phyloP scores from a whole-genome alignment of 2,888 invertebrate genomes.

The Willowsia nigromaculata region DNA sequence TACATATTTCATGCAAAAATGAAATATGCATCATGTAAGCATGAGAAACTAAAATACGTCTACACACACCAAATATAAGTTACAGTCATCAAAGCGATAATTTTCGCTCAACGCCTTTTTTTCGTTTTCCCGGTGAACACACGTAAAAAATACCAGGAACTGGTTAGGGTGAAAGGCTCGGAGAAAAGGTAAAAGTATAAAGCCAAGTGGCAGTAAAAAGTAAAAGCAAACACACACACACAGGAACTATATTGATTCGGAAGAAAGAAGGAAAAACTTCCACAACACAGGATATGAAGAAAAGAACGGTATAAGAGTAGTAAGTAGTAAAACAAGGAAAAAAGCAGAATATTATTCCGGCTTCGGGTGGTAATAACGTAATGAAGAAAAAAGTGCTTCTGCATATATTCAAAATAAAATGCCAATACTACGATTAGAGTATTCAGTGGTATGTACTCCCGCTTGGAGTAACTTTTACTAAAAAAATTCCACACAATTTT shows the following conservation, averaged over 20 bases:
- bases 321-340: constrained; percentile 42
- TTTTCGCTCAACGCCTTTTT: constrained; percentile 68
- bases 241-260: constrained; percentile 69
- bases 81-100: constrained; percentile 65
- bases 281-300: constrained; percentile 54
- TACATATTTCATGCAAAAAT: constrained; percentile 38
- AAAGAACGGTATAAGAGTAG: constrained; percentile 15
- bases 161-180: constrained; percentile 18
- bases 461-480: background rate
- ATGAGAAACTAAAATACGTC: background rate
- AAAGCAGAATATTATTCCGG: constrained; percentile 40
- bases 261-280: constrained; percentile 55
- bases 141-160: constrained; percentile 56
- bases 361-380: constrained; percentile 35
- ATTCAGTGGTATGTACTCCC: background rate
- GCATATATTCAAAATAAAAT: background rate
- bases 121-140: constrained; percentile 41
- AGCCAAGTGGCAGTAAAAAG: background rate
- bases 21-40: constrained; percentile 18
- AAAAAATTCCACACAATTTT: constrained; percentile 9
- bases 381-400: background rate
- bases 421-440: background rate
- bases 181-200: background rate
- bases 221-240: constrained; percentile 23
- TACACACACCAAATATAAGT: background rate